Evolutionary conservation across 2,888 invertebrate genomes (phyloP).

Genomic region (Pharmacophagus antenor): DNA sequence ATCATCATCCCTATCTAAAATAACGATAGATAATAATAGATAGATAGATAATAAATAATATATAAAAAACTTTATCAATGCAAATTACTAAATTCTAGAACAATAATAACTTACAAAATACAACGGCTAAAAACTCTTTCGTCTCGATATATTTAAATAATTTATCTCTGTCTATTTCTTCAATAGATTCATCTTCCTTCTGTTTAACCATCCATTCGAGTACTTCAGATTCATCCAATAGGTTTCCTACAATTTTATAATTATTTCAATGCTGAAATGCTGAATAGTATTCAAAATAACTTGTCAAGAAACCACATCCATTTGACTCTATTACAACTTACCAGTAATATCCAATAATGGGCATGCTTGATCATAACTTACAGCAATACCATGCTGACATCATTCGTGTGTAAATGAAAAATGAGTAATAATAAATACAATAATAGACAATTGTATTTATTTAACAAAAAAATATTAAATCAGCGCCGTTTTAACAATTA

Average conservation of each 20-base stretch:
- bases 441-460: conserved; percentile 77
- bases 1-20: conserved; percentile 89
- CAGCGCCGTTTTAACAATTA: conserved; percentile 74
- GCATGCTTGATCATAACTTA: conserved; percentile 73
- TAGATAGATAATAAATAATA: too few relatives aligned
- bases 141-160: conserved; percentile 92
- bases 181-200: conserved; percentile 94
- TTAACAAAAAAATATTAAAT: conserved; percentile 72
- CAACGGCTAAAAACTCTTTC: conserved; percentile 94
- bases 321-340: conserved; percentile 71
- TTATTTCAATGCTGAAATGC: conserved; percentile 47
- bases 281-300: conserved; percentile 41
- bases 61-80: not conserved
- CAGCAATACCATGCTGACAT: conserved; percentile 78
- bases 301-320: conserved; percentile 78
- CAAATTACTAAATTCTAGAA: conserved; percentile 5
- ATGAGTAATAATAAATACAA: conserved; percentile 67
- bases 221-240: conserved; percentile 88
- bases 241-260: conserved; percentile 73
- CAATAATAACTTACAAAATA: conserved; percentile 90
- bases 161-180: conserved; percentile 91
- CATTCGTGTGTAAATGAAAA: conserved; percentile 71
- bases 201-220: conserved; percentile 95
- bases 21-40: too few relatives aligned
- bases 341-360: conserved; percentile 71